These are phyloP conservation scores for Morelia viridis DNA, from an alignment of 2,797 vertebrate genomes.

Conservation along the genomic window DNA sequence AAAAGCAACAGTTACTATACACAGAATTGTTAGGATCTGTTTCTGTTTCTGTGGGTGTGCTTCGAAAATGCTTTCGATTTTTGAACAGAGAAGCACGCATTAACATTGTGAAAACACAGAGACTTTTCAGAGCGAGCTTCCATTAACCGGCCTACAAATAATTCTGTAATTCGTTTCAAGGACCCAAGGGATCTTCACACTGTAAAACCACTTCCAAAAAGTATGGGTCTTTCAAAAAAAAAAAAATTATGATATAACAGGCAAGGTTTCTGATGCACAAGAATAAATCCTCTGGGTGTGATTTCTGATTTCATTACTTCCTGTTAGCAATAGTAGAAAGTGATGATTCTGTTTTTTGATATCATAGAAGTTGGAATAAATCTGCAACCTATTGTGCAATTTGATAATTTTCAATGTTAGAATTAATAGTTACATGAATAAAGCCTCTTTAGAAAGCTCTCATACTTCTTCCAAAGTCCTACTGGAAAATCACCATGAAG, in stretches of 20 bases:
- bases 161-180: not conserved
- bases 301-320: not conserved
- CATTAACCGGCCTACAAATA: not conserved
- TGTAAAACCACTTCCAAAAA: not conserved
- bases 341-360: not conserved
- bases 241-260: not conserved
- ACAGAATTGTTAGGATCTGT: not conserved
- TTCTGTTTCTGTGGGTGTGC: not conserved
- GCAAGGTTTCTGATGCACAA: not conserved
- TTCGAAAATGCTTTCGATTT: not conserved
- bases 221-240: not conserved
- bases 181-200: not conserved
- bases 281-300: not conserved
- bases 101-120: not conserved
- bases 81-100: not conserved
- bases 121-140: not conserved
- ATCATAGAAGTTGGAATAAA: not conserved
- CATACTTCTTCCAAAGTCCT: not conserved
- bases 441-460: not conserved
- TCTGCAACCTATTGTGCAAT: not conserved
- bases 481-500: not conserved
- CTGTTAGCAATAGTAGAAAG: not conserved
- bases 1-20: not conserved
- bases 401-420: not conserved
- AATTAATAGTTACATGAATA: not conserved